Conservation (phyloP, 1,140 invertebrate genomes). For the Drosophila orena region DNA sequence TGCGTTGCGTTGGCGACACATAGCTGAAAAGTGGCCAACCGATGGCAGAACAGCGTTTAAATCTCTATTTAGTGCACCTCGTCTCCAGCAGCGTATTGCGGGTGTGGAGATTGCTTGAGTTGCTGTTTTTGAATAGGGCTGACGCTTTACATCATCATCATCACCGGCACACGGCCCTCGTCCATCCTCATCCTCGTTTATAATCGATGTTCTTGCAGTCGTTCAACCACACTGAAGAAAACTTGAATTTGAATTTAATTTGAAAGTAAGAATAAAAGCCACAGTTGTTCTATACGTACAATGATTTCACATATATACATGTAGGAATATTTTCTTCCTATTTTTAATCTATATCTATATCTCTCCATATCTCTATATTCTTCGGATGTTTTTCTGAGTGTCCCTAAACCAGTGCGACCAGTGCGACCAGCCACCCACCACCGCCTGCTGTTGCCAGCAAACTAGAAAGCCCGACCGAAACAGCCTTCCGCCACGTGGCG, state of each 20-base stretch:
- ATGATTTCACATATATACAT: too few relatives aligned
- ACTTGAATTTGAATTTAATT: neutral
- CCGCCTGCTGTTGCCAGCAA: constrained; percentile 77
- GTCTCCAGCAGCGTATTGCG: constrained; percentile 43
- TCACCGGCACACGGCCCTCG: constrained; percentile 45
- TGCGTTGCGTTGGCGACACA: constrained; percentile 47
- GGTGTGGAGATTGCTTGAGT: constrained; percentile 34
- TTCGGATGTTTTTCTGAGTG: neutral
- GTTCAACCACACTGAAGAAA: constrained; percentile 8
- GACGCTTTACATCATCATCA: constrained; percentile 63
- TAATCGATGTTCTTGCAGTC: constrained; percentile 20
- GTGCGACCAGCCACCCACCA: constrained; percentile 8
- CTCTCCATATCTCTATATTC: neutral
- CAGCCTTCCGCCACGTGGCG: constrained; percentile 70
- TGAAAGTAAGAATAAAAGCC: too few relatives aligned
- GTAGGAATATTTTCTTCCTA: too few relatives aligned
- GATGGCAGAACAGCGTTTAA: constrained; percentile 58
- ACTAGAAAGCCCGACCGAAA: constrained; percentile 55
- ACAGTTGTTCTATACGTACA: too few relatives aligned
- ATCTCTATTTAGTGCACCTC: constrained; percentile 80
- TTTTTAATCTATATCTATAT: too few relatives aligned
- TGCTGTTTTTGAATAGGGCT: constrained; percentile 44
- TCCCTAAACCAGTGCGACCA: neutral
- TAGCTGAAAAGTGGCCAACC: constrained; percentile 54
- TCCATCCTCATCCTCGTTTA: constrained; percentile 14